Evolutionary conservation across 2,888 invertebrate species (phyloP), one percentile per base, ranked within the genome.

Genomic region (Dinocampus coccinellae): DNA sequence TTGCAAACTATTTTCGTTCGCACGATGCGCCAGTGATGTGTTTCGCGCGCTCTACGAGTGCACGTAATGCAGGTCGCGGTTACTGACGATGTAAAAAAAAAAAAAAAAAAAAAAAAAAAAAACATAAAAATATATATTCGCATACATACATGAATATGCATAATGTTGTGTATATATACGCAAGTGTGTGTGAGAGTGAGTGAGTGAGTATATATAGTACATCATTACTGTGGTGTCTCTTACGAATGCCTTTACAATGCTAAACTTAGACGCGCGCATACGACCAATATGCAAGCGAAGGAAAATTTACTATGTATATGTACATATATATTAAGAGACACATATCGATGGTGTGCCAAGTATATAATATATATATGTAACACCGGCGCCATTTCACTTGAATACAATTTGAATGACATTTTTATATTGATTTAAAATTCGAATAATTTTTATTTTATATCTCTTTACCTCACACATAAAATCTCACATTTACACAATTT

Each of bases 51-150:
- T 64, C 62, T 29, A 39, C 65, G 73, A 75, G 73, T 75, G 76
- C 47, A 47, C 81, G 81, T 83, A 83, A 83, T 82, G 82, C 83
- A 83, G 82, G 82, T 83, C 83, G 83, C 78, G 82, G 82, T 83
- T 81, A 79, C 75, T 77, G 80, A 80, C 79, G 75, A 77, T 73
- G 78, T 76, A 76, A 78, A 78, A 75, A 72, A 77, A 77, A 75
- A 63, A 73, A 74, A 70, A 73, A 70, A 57, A 36, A 66, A n/a
- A n/a, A n/a, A n/a, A n/a, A 73, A 74, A 70, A 73, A 70, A 57
- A 36, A 66, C 63, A 60, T 39, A 26, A 20, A 53, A 53, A 70
- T 52, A n/a, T 33, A n/a, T 33, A 29, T 29, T 29, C 4, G n/a
- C 16, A 29, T 29, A 58, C 4, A 11, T 9, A n/a, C 4, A 20